A percentile compares a stretch with the other conserved stretches of the same genome.
Conservation (phyloP, 2,888 invertebrate species). For the Oscheius sp. region DNA sequence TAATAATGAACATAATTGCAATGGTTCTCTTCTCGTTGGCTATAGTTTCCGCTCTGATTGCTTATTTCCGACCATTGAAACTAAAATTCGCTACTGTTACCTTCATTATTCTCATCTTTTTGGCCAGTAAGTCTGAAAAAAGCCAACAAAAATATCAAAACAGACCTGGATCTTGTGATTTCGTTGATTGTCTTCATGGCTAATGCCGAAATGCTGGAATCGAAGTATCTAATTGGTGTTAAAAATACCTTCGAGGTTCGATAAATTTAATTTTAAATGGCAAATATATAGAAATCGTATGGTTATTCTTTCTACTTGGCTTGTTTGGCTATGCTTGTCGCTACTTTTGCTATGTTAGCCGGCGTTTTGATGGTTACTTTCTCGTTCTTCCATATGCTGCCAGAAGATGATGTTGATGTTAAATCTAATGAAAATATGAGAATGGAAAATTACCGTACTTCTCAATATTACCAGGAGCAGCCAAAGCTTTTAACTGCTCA, state of each 20-base stretch:
- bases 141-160: neutral
- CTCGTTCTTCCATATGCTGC: constrained; percentile 55
- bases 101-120: constrained; percentile 36
- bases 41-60: constrained; percentile 44
- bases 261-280: neutral
- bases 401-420: constrained; percentile 16
- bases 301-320: constrained; percentile 69
- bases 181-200: constrained; percentile 67
- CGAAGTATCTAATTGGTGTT: constrained; percentile 66
- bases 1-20: constrained; percentile 58
- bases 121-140: constrained; percentile 32
- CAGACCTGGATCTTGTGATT: constrained; percentile 59
- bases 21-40: constrained; percentile 46
- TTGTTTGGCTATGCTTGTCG: constrained; percentile 56
- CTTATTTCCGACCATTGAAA: constrained; percentile 47
- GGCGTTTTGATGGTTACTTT: constrained; percentile 61
- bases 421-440: neutral
- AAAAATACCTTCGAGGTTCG: constrained; percentile 62
- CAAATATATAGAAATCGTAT: constrained; percentile 59
- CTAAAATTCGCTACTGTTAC: constrained; percentile 40
- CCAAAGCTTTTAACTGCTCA: constrained; percentile 4
- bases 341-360: constrained; percentile 58
- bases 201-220: constrained; percentile 69
- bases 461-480: constrained; percentile 30
- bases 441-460: constrained; percentile 13